Conservation (phyloP, 2,888 invertebrate genomes). For the Xestia sexstrigata region DNA sequence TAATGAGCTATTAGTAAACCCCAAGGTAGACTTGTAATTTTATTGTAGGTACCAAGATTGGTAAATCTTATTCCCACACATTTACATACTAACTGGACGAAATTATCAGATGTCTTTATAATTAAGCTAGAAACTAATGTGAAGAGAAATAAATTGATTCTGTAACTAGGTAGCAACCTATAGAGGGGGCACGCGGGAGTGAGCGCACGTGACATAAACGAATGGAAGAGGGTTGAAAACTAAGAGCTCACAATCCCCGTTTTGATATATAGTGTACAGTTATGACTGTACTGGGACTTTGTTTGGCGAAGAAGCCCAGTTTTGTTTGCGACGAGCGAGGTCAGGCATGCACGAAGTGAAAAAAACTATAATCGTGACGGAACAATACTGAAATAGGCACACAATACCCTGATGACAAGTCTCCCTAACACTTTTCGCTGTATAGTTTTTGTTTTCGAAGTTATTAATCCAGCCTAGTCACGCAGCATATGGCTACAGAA, state of each 20-base stretch:
- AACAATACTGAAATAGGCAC: constrained; percentile 2
- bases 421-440: neutral
- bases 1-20: constrained; percentile 15
- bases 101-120: neutral
- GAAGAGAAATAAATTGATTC: neutral
- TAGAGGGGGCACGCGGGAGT: constrained; percentile 14
- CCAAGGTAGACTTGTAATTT: constrained; percentile 2
- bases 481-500: constrained; percentile 1
- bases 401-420: neutral
- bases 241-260: constrained; percentile 5
- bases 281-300: constrained; percentile 13
- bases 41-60: neutral
- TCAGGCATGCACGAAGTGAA: constrained; percentile 1
- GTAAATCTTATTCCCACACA: constrained; percentile 12
- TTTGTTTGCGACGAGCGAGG: neutral
- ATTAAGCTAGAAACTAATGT: neutral
- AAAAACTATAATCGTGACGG: neutral
- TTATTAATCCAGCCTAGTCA: constrained; percentile 12
- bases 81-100: constrained; percentile 12
- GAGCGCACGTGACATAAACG: constrained; percentile 30
- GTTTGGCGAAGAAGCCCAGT: constrained; percentile 11
- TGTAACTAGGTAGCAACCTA: neutral
- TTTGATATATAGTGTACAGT: constrained; percentile 18
- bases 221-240: constrained; percentile 26
- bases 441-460: constrained; percentile 15